Evolutionary conservation across 2,888 invertebrate genomes (phyloP), one percentile per base, ranked within the genome.

Genomic region (Trissoscelio sp.): DNA sequence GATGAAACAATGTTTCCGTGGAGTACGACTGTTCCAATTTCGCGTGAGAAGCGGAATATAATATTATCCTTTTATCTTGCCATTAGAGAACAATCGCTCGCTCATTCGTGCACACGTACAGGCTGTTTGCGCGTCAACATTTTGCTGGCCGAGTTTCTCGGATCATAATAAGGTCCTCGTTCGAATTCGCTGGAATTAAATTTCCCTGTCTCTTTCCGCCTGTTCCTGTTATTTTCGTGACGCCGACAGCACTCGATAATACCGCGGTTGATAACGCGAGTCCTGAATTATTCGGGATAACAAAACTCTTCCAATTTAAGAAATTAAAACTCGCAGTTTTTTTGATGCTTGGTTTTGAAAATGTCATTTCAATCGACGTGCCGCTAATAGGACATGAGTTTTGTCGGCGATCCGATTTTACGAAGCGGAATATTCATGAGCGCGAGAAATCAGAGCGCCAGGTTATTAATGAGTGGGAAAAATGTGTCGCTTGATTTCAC

Each of bases 211-310:
- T 24, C 24, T 24, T 24, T 24, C 24, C 24, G n/a, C n/a, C n/a
- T n/a, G n/a, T n/a, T n/a, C 24, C 6, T n/a, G 51, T 28, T 48
- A 67, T 67, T 72, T 66, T 79, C 79, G 46, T 24, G 66, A 72
- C 20, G 66, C 66, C 72, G 42, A 57, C 51, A 55, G 64, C 57
- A 66, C 66, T 72, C 66, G 79, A 79, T 79, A 72, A 72, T 46
- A 51, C 48, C 44, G 31, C 34, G 75, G 78, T 73, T 84, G 88
- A 88, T 88, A 89, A 88, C 88, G 87, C 86, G 85, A 86, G 84
- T 84, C 83, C 85, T 6, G 88, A 86, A 85, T 85, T 84, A 84
- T 84, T 84, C 81, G 79, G 87, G 88, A 89, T 89, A 88, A 89
- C 86, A 82, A 85, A 85, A 86, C 84, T 81, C 55, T 37, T 62